A percentile compares a stretch with the other conserved stretches of the same genome.
Conservation (phyloP, 2,888 invertebrate species). For the Chrysotoxum bicinctum region DNA sequence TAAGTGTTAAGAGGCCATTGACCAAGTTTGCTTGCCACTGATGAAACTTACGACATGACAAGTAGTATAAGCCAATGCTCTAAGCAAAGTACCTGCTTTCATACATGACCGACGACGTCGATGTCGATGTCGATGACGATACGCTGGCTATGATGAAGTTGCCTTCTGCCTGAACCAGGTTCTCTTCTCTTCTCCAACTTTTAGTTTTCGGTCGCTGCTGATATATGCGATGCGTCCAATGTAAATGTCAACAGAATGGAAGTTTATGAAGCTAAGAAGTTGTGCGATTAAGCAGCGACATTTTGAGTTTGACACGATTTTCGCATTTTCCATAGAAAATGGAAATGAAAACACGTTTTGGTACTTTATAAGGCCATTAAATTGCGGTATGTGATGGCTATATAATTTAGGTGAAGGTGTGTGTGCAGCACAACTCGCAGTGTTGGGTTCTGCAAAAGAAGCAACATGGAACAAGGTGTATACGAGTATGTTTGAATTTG, state of each 20-base stretch:
- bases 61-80: slow-evolving; percentile 2
- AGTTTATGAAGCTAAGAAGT: slow-evolving; percentile 61
- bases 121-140: slow-evolving; percentile 5
- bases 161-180: not conserved
- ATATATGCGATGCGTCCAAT: slow-evolving; percentile 24
- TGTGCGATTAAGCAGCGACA: slow-evolving; percentile 68
- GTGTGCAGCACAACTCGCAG: not conserved
- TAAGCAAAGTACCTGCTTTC: slow-evolving; percentile 17
- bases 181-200: not conserved
- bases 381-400: slow-evolving; percentile 26
- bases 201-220: not conserved
- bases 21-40: slow-evolving; percentile 39
- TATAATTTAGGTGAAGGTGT: not conserved
- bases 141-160: not conserved
- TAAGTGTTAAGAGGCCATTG: slow-evolving; percentile 53
- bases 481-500: not conserved
- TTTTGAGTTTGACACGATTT: slow-evolving; percentile 71
- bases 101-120: slow-evolving; percentile 7
- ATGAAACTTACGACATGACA: slow-evolving; percentile 4
- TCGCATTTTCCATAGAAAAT: slow-evolving; percentile 70
- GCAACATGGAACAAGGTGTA: not conserved
- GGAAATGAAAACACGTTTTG: slow-evolving; percentile 71
- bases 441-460: not conserved
- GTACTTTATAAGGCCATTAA: slow-evolving; percentile 71
- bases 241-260: slow-evolving; percentile 60